Evolutionary conservation across 2,113 vertebrate species (phyloP), one percentile per base, ranked within the genome.

Genomic region (Tiliqua scincoides): DNA sequence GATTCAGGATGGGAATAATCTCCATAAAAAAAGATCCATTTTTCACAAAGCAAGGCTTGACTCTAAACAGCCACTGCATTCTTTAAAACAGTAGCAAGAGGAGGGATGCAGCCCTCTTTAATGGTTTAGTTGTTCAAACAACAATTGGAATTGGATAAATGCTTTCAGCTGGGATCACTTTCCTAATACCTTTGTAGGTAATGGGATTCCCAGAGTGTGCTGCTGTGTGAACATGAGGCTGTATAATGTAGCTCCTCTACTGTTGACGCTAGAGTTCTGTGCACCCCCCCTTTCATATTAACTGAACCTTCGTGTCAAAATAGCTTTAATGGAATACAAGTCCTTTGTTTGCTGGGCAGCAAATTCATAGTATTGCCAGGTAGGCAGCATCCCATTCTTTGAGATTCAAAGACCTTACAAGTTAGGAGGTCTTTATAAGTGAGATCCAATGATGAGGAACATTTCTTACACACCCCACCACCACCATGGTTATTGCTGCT

Each of bases 11-110:
- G 93, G 91, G 91, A 91, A 85, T 92, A 95, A 93, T 88, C 93
- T 91, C 91, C 83, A 90, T 90, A 86, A 88, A 84, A n/a, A 86
- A 89, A 83, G 88, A 91, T 73, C 91, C 90, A 82, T 91, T 93
- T 94, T 92, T 92, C 10, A 27, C 87, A 89, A 89, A 91, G 86
- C 68, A 93, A 93, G 82, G 89, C 89, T 88, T 79, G 87, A 85
- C 78, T 90, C 85, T 78, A 79, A 94, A 95, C 92, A 95, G 94
- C 85, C 76, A 18, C 84, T 6, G 70, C 85, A 91, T 94, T 96
- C 91, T 96, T 96, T 90, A 86, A 94, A 93, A 96, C 96, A 94
- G 96, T 96, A 97, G 96, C 96, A 93, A 94, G 91, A 27, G 89
- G 87, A 93, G 91, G 77, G 93, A 89, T 76, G 84, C 76, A 84